phyloP scores from a whole-genome alignment of 92 coral and sea anemone genomes.

The Umimayanthus chanpuru region DNA sequence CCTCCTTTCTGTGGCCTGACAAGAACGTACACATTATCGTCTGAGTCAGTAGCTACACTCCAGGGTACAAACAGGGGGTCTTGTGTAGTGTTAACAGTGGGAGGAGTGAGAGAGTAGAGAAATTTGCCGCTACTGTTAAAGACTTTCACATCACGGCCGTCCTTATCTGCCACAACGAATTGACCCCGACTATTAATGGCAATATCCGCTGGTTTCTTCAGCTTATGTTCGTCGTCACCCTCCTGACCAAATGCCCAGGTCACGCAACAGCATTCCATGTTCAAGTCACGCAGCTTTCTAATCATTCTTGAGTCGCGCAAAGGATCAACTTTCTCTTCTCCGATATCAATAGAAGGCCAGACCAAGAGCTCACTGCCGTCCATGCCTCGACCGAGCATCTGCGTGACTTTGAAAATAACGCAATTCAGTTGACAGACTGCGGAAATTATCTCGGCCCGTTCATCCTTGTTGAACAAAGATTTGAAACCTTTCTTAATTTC shows the following conservation, averaged over 20 bases:
- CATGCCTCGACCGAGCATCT: background rate
- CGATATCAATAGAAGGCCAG: conserved; percentile 12
- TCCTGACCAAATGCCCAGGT: conserved; percentile 39
- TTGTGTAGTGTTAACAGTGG: background rate
- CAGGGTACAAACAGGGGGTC: background rate
- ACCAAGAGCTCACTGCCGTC: background rate
- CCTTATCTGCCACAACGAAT: conserved; percentile 42
- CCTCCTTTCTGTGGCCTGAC: background rate
- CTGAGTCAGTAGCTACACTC: conserved; percentile 30
- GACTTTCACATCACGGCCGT: conserved; percentile 26
- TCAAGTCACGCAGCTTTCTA: background rate
- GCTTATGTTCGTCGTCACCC: conserved; percentile 4
- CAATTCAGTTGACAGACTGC: conserved; percentile 14
- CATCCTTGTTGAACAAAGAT: conserved; percentile 13
- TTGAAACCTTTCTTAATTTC: background rate
- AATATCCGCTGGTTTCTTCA: conserved; percentile 11
- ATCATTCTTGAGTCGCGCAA: conserved; percentile 28
- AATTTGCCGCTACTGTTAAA: conserved; percentile 50
- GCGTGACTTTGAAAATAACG: conserved; percentile 23
- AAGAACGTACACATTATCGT: conserved; percentile 39
- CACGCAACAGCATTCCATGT: conserved; percentile 31
- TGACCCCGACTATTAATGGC: conserved; percentile 29
- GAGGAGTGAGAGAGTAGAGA: conserved; percentile 10
- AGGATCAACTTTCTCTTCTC: background rate
- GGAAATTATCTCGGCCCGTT: background rate